Conservation (phyloP, 2,797 vertebrate species). For the Fratercula arctica region DNA sequence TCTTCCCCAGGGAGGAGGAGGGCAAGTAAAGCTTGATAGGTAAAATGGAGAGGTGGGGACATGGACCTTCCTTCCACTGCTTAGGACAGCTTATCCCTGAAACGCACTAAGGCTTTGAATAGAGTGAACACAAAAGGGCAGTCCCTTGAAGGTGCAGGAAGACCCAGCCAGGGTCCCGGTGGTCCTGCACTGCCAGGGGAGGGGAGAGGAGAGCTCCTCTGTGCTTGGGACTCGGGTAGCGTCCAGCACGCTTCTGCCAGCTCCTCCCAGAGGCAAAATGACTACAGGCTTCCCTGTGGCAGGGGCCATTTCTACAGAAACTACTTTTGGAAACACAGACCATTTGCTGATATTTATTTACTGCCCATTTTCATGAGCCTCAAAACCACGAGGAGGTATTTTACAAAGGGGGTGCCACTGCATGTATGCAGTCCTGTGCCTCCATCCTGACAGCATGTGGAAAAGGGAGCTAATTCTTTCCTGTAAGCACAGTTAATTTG, state of each 20-base stretch:
- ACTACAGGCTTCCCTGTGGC: not conserved
- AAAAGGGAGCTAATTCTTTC: not conserved
- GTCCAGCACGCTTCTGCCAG: not conserved
- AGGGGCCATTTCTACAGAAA: not conserved
- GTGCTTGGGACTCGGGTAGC: not conserved
- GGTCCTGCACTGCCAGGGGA: not conserved
- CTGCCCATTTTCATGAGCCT: not conserved
- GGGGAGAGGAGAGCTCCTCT: not conserved
- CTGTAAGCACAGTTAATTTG: not conserved
- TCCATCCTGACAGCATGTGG: no score
- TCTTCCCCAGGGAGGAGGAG: not conserved
- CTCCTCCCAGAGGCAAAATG: not conserved
- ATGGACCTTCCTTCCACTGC: not conserved
- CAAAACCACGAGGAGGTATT: not conserved
- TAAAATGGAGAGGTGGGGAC: not conserved
- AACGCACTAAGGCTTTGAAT: constrained; percentile 15
- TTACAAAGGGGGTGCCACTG: no score
- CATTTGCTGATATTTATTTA: not conserved
- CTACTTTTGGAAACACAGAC: not conserved
- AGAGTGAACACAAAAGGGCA: not conserved
- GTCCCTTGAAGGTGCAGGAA: not conserved
- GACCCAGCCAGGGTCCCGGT: accelerated
- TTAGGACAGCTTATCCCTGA: constrained; percentile 22
- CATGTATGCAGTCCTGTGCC: no score
- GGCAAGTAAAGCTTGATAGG: not conserved